phyloP scores from a whole-genome alignment of 2,113 vertebrate genomes.

The Lontra canadensis region DNA sequence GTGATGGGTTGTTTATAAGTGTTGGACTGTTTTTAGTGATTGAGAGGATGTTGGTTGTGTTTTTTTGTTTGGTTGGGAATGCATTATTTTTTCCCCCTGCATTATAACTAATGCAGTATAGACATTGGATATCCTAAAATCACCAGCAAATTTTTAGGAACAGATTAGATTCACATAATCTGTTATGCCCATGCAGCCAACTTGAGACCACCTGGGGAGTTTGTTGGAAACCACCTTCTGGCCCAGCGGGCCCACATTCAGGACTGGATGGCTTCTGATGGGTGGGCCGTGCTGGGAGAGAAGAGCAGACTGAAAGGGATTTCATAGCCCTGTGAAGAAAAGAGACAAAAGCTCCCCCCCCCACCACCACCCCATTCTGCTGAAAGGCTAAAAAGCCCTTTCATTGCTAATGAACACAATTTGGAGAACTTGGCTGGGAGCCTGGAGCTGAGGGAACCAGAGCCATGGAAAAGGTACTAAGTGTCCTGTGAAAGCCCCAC shows the following conservation, averaged over 20 bases:
- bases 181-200: neutral
- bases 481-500: constrained; percentile 52
- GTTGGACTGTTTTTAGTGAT: neutral
- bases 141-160: neutral
- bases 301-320: constrained; percentile 60
- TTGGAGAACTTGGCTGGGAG: constrained; percentile 72
- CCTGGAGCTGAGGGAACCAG: constrained; percentile 60
- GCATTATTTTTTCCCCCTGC: neutral
- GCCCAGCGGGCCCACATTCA: neutral
- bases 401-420: constrained; percentile 79
- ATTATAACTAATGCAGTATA: neutral
- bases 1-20: neutral
- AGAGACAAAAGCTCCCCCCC: neutral
- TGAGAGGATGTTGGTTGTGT: neutral
- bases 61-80: neutral
- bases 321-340: constrained; percentile 69
- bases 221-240: neutral
- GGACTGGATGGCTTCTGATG: neutral
- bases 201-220: neutral
- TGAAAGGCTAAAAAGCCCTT: constrained; percentile 71
- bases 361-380: neutral
- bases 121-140: neutral
- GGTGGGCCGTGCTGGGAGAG: neutral
- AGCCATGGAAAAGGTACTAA: constrained; percentile 63
- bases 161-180: neutral